These are phyloP conservation scores for Masticophis lateralis DNA, from an alignment of 2,797 vertebrate genomes.

Conservation along the genomic window DNA sequence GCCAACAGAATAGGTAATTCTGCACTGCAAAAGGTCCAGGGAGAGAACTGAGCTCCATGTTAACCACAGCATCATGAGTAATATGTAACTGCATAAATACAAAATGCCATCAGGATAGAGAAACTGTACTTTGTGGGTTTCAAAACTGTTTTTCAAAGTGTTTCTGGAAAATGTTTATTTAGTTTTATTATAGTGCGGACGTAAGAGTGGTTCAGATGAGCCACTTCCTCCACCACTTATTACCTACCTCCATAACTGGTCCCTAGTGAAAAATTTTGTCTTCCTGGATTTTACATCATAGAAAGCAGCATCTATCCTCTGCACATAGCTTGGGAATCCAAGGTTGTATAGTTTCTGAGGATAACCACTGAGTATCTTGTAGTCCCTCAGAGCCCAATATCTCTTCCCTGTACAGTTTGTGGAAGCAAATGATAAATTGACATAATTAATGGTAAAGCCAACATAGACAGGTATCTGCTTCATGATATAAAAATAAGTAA, in stretches of 20 bases:
- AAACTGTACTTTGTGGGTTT: neutral
- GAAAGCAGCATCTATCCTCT: slow-evolving; percentile 71
- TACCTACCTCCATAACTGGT: slow-evolving; percentile 71
- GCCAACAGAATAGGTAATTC: neutral
- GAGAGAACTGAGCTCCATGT: neutral
- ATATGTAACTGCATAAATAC: neutral
- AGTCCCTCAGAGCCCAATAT: slow-evolving; percentile 77
- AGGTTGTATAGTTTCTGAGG: slow-evolving; percentile 76
- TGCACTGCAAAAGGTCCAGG: neutral
- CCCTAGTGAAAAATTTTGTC: slow-evolving; percentile 71
- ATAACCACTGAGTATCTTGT: slow-evolving; percentile 68
- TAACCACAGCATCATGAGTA: slow-evolving; percentile 21
- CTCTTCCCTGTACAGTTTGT: slow-evolving; percentile 64
- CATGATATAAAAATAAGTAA: neutral
- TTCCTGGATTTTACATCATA: slow-evolving; percentile 69
- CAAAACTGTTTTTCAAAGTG: neutral
- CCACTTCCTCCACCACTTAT: neutral
- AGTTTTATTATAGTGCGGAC: neutral
- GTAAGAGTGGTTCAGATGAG: neutral
- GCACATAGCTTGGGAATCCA: slow-evolving; percentile 71
- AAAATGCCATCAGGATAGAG: neutral
- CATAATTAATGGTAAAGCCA: neutral
- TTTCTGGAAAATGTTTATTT: neutral
- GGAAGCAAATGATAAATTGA: neutral
- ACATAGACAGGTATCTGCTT: neutral